Conservation (phyloP, 2,888 invertebrate genomes). For the Pristionchus arcanus region DNA sequence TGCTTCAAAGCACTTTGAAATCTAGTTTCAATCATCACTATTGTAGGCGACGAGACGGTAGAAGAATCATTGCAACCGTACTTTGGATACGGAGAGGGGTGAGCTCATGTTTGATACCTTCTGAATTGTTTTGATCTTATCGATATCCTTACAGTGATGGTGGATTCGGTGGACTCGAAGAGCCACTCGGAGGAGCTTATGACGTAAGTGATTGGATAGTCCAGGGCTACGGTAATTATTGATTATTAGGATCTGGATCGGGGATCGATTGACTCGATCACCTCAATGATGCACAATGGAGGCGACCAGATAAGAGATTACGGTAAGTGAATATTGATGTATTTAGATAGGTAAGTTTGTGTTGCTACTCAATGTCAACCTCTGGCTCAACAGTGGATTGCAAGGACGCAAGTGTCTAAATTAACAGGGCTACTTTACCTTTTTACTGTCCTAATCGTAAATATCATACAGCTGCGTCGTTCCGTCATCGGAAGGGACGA, state of each 20-base stretch:
- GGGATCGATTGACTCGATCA: not conserved
- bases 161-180: constrained; percentile 50
- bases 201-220: not conserved
- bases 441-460: no score
- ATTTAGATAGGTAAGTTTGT: no score
- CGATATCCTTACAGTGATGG: constrained; percentile 46
- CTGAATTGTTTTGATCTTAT: not conserved
- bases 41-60: constrained; percentile 30
- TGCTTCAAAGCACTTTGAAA: not conserved
- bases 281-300: not conserved
- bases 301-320: constrained; percentile 4
- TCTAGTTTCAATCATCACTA: no score
- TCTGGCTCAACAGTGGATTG: no score
- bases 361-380: no score
- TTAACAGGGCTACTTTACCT: no score
- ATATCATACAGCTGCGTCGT: not conserved
- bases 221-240: not conserved
- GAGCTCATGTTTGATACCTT: not conserved
- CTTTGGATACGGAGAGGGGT: constrained; percentile 54
- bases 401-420: no score
- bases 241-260: constrained; percentile 10
- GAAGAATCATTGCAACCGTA: constrained; percentile 48
- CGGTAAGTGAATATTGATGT: not conserved
- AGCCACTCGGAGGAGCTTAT: constrained; percentile 23
- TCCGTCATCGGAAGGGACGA: not conserved